Base-by-base conservation (phyloP, 2,888 invertebrate genomes). In the Andrena trimmerana region DNA sequence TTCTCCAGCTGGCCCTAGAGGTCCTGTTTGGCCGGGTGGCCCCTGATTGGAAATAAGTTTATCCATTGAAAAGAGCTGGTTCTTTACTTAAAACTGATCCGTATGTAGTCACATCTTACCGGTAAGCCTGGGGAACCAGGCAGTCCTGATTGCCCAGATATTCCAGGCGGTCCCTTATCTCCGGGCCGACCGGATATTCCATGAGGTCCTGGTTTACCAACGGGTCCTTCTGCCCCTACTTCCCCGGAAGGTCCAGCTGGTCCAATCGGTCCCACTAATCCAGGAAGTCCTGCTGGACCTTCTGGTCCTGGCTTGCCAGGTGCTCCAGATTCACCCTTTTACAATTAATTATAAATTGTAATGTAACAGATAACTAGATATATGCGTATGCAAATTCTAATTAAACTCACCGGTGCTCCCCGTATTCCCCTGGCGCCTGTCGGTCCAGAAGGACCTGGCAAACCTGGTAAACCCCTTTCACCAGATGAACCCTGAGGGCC, bases 111-210 rank as follows among this genome's bases (percentile, higher is more conserved):
- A 79, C 20, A 65, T 91, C 93, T 94, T 94, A 97, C 97, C 87
- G 96, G 96, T 88, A 96, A 94, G 86, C 97, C 97, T 70, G 97
- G 96, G 16, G 96, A 94, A 81, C 97, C 97, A 13, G 95, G 92
- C 31, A 95, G 92, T 70, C 97, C 97, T 13, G 96, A 94, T 69
- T 95, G 94, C 3, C 97, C 97, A 6, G 95, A 93, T 71, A 95
- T 94, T 70, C 97, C 97, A 20, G 95, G 93, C 0, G 97, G 97
- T 69, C 97, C 97, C 91, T 97, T 97, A 90, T 97, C 97, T 29
- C 97, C 97, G 27, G 96, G 95, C 84, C 97, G 94, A 50, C 97
- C 97, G 2, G 96, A 92, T 83, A 97, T 95, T 63, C 97, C 97
- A 0, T 96, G 96, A 52, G 96, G 96, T 2, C 97, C 97, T 71